phyloP scores from a whole-genome alignment of 2,797 vertebrate genomes.

The Micropoecilia bifurca region DNA sequence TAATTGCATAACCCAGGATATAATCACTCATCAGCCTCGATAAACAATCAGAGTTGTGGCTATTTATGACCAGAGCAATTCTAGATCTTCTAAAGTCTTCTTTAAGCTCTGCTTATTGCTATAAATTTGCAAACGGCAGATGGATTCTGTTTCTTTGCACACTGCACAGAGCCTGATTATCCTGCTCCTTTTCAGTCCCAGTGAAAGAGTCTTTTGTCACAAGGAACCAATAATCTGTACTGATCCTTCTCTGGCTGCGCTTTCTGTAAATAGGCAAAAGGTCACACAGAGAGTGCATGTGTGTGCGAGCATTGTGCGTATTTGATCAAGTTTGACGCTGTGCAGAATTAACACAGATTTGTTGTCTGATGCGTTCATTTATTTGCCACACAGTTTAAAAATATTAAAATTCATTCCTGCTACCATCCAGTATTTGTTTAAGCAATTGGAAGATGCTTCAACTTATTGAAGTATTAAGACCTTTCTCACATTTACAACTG shows the following conservation, averaged over 20 bases:
- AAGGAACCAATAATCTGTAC: conserved; percentile 59
- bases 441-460: not conserved
- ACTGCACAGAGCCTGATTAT: conserved; percentile 1
- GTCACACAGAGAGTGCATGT: conserved; percentile 42
- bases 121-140: not conserved
- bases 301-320: conserved; percentile 11
- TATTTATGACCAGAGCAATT: not conserved
- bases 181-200: conserved; percentile 25
- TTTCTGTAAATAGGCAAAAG: conserved; percentile 65
- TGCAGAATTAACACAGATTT: not conserved
- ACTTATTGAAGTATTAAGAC: not conserved
- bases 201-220: conserved; percentile 74
- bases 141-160: not conserved
- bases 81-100: not conserved
- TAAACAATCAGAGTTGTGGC: not conserved
- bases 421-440: not conserved
- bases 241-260: conserved; percentile 44
- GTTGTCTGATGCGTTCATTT: conserved; percentile 5
- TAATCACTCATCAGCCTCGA: not conserved
- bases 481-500: not conserved
- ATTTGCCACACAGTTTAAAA: not conserved
- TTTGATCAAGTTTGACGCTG: conserved; percentile 9
- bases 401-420: not conserved
- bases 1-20: not conserved
- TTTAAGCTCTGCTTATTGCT: not conserved